Evolutionary conservation across 2,888 invertebrate genomes (phyloP), one percentile per base, ranked within the genome.

Genomic region (Callosobruchus maculatus): DNA sequence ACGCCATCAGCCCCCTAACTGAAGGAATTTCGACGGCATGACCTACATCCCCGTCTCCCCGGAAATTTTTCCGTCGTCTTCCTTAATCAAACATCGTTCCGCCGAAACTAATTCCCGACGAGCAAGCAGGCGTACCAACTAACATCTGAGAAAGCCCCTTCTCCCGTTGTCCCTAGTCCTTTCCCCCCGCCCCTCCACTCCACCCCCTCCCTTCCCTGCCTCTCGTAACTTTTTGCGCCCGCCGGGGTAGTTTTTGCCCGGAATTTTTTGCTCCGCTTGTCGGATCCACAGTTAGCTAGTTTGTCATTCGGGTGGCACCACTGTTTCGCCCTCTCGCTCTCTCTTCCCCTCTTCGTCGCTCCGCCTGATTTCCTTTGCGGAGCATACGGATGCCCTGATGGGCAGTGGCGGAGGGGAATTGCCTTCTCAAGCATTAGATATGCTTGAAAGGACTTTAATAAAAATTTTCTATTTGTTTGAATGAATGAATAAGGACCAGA

Each of bases 271-370:
- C 81, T 78, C 78, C 82, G 83, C 84, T 84, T 86, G 87, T 87
- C 87, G 86, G 87, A 87, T 86, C 87, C 87, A 87, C 87, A 87
- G 87, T 87, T 87, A 86, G 87, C 87, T 86, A 87, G 87, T 87
- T 87, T 87, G 87, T 87, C 87, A 87, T 86, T 86, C 85, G 84
- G 83, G 81, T 85, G 85, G 85, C 85, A 85, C 84, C 85, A 82
- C 81, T 81, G 82, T 80, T 82, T 74, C 72, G 30, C 66, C 72
- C 73, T 74, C 30, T 74, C 70, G 70, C 26, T 21, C 71, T 71
- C 31, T 0, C 71, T 71, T 18, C 30, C 20, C 30, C 71, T 1
- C 9, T 2, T 20, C 70, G 22, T 49, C 49, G 5, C 49, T 26
- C 26, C 13, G 49, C 49, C 18, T 49, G 49, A 18, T 13, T 49